Evolutionary conservation across 2,797 vertebrate genomes (phyloP), one percentile per base, ranked within the genome.

Genomic region (Lacerta agilis): DNA sequence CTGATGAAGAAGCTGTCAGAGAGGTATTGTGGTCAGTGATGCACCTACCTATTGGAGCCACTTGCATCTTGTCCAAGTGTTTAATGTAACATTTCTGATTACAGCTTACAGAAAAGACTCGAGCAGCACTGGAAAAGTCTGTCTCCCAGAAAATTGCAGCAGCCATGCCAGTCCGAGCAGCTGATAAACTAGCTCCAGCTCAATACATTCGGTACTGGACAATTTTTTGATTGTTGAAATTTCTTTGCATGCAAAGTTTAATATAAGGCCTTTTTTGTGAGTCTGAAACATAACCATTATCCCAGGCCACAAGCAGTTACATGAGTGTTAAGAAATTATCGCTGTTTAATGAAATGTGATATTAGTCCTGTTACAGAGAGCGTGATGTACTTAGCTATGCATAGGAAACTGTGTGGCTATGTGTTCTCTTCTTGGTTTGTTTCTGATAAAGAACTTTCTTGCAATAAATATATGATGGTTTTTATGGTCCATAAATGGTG

Each of bases 141-240:
- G 99, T 99, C 5, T 99, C 99, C 0, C 99, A 99, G 87, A 99
- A 99, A 95, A 98, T 99, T 3, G 99, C 99, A 3, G 99, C 99
- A 29, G 99, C 99, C 89, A 99, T 99, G 99, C 99, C 99, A 15
- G 99, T 99, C 78, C 97, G 99, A 95, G 99, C 99, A 76, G 99
- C 99, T 81, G 99, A 99, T 95, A 99, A 99, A 94, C 98, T 98
- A 89, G 99, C 98, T 85, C 99, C 99, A 61, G 99, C 99, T 33
- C 99, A 99, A 86, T 99, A 99, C 93, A 99, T 99, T 94, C 97
- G 99, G 99, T 99, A 97, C 49, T 94, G 88, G 49, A 25, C 4
- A 41, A 67, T 72, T 87, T 61, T 86, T 86, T 72, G 1, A 76
- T 61, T 55, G 20, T 76, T 3, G 73, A 20, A 64, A 80, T 36